phyloP scores from a whole-genome alignment of 1,140 invertebrate genomes.

The Drosophila triauraria region DNA sequence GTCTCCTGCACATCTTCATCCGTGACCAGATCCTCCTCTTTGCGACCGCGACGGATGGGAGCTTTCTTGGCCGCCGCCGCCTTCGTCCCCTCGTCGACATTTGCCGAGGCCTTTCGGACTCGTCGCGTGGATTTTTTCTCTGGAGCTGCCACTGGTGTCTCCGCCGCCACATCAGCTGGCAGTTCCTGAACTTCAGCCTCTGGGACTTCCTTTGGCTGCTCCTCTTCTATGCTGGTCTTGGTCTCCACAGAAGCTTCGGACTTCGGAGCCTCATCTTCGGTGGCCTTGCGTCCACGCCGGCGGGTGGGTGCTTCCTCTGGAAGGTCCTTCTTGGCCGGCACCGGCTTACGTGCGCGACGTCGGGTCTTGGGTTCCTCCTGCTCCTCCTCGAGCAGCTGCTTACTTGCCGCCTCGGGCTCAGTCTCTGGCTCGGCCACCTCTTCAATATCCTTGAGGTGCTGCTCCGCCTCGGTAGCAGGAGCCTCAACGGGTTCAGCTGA shows the following conservation, averaged over 20 bases:
- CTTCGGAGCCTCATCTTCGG: slow-evolving; percentile 9
- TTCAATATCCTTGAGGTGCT: slow-evolving; percentile 14
- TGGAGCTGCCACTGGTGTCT: neutral
- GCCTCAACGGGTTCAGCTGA: neutral
- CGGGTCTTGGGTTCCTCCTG: slow-evolving; percentile 23
- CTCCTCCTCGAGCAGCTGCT: neutral
- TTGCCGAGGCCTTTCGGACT: slow-evolving; percentile 37
- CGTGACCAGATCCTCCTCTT: neutral
- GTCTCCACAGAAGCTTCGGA: slow-evolving; percentile 9
- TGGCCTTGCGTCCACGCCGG: slow-evolving; percentile 27
- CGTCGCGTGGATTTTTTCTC: slow-evolving; percentile 43
- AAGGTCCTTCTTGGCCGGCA: neutral
- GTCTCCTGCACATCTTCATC: neutral
- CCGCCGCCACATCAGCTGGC: slow-evolving; percentile 17
- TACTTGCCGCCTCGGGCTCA: slow-evolving; percentile 1
- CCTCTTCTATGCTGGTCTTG: slow-evolving; percentile 15
- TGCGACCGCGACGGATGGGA: slow-evolving; percentile 34
- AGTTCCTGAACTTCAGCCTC: neutral
- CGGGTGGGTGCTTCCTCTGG: neutral
- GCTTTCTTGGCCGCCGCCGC: slow-evolving; percentile 40
- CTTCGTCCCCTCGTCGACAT: slow-evolving; percentile 29
- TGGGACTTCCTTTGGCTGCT: neutral
- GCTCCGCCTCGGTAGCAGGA: neutral
- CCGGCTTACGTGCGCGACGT: slow-evolving; percentile 17
- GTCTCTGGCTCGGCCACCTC: slow-evolving; percentile 12